phyloP scores from a whole-genome alignment of 1,140 invertebrate genomes.

The Coelopa frigida region DNA sequence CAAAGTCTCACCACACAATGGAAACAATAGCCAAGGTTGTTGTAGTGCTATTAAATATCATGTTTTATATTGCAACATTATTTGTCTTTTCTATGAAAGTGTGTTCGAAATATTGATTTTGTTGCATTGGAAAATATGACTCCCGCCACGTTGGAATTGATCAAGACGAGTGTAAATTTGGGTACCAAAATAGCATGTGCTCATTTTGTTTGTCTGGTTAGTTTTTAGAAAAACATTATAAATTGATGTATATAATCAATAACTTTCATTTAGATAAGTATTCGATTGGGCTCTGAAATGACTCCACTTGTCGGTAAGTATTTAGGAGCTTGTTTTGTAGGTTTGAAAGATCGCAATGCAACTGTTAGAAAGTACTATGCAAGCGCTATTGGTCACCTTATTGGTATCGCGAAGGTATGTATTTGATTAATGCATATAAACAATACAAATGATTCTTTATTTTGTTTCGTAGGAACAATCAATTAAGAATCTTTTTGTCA shows the following conservation, averaged over 20 bases:
- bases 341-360: constrained; percentile 74
- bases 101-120: constrained; percentile 74
- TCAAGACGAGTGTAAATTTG: constrained; percentile 70
- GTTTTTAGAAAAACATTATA: constrained; percentile 27
- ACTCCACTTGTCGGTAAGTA: constrained; percentile 65
- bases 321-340: constrained; percentile 66
- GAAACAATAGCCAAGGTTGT: constrained; percentile 75
- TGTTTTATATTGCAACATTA: not conserved
- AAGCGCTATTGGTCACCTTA: constrained; percentile 74
- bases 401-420: constrained; percentile 68
- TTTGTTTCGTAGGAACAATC: constrained; percentile 56
- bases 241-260: not conserved
- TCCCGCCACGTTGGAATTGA: constrained; percentile 72
- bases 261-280: constrained; percentile 29
- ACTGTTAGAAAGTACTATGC: constrained; percentile 78
- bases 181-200: constrained; percentile 80
- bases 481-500: constrained; percentile 76
- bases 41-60: not conserved
- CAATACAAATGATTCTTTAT: not conserved
- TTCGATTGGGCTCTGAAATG: constrained; percentile 48
- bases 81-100: constrained; percentile 49
- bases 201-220: constrained; percentile 73
- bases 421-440: not conserved
- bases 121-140: constrained; percentile 69
- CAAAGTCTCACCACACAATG: constrained; percentile 77